Evolutionary conservation across 2,113 vertebrate species (phyloP), one percentile per base, ranked within the genome.

Genomic region (Puntigrus tetrazona): DNA sequence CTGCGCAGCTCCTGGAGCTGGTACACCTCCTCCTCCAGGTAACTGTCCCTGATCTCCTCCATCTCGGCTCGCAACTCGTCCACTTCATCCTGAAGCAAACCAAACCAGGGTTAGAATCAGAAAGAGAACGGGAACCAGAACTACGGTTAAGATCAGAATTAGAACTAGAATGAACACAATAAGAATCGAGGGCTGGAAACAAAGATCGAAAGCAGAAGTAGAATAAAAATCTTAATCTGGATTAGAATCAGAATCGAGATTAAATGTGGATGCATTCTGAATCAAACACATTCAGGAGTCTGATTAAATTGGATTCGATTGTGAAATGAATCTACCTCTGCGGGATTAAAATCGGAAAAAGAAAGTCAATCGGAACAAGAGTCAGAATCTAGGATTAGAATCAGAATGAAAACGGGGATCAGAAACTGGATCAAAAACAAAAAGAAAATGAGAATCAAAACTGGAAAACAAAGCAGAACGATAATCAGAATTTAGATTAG

Each of bases 31-130:
- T 99, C 98, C 88, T 99, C 98, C 90, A 99, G 94, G 84, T 99
- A 99, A 93, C 95, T 98, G 93, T 99, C 98, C 31, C 97, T 95
- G 93, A 99, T 95, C 91, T 99, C 98, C 92, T 99, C 98, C 98
- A 99, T 99, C 93, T 99, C 98, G 0, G 97, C 97, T 20, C 96
- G 96, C 84, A 99, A 94, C 93, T 99, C 98, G 57, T 99, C 98
- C 94, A 99, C 91, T 91, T 99, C 98, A 92, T 99, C 98, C 98
- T 99, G 90, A 72, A 2, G 83, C 6, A 79, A 86, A 5, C 13
- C 14, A 2, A 34, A 77, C 67, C 57, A 43, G 29, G 27, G 34
- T 8, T 38, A 72, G 27, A 13, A 45, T 29, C 8, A 38, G 47
- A 27, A 61, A 11, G 1, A 52, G 57, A 41, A 27, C n/a, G 7